Base-by-base conservation (phyloP, 2,797 vertebrate species). In the Leuciscus waleckii region DNA sequence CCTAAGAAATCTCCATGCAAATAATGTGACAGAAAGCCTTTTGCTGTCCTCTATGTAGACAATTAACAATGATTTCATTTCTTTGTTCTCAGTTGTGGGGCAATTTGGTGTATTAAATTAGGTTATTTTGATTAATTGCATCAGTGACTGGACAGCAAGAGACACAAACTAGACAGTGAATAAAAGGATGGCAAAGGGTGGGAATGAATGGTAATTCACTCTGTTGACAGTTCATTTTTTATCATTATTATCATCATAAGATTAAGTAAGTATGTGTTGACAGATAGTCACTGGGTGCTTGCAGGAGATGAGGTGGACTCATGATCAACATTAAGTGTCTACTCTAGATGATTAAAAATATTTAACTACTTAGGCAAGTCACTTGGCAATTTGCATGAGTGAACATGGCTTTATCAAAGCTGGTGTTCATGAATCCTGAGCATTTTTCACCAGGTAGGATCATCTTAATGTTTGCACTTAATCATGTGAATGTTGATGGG, bases 101-200 rank as follows among this genome's bases (percentile, higher is more conserved):
- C 32, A 46, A 14, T 49, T 63, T 19, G 71, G 19, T 37, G 43
- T 49, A 21, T 54, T 78, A 79, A 85, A 80, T 87, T 85, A 87
- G 68, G 49, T 32, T 56, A 85, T 88, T 89, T 86, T 90, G 85
- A 91, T 84, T 61, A 90, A 87, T 41, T 82, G 49, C 74, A 68
- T 89, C 77, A 87, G 82, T 75, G 90, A 91, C 89, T 90, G 87
- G 90, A 90, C 90, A 79, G 82, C 23, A 85, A 89, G 61, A 56
- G 68, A 79, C 82, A 86, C 14, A 49, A 85, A 85, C 85, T 74
- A 82, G 83, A 84, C 69, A 54, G 69, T 54, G 82, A 82, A 79
- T 85, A 79, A 79, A 78, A 78, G 46, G 13, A 78, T 32, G 65
- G 78, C 82, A 69, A 81, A 63, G 74, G 56, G 41, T 58, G 26